Evolutionary conservation across 2,888 invertebrate genomes (phyloP), one percentile per base, ranked within the genome.

Genomic region (Brenthis ino): DNA sequence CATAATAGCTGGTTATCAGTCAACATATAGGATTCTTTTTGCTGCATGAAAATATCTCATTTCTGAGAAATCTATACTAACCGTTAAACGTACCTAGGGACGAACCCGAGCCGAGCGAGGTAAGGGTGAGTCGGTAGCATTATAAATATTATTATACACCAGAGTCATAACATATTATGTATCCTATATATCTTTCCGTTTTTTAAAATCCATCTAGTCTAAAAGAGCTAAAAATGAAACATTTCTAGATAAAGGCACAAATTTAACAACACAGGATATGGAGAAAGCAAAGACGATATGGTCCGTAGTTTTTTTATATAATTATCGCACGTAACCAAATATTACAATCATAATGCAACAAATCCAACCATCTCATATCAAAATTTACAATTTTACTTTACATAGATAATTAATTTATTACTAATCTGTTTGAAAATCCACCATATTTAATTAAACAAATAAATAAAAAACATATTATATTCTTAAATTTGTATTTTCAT

Each of bases 401-500:
- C 20, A 37, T 37, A 54, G 20, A 54, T 63, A 37, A 43, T 14
- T 14, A 53, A n/a, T 16, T n/a, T 57, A 48, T 48, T 5, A 60
- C 20, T 50, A 28, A 28, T 63, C 33, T 20, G 51, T 63, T 16
- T 65, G 28, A 48, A 60, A 60, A 48, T 48, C 24, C 48, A 50
- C 28, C 11, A 63, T 43, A 43, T 11, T 43, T 43, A 43, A 43
- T 43, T 43, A 43, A 37, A 37, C 24, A 65, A 48, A 54, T 28
- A 65, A 72, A 73, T 65, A 72, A 72, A 72, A 71, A 65, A 16
- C 57, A 60, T 64, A n/a, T 67, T 80, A 83, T 86, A 86, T 83
- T 86, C 85, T 89, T 88, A 87, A 89, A 83, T 85, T 87, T 88
- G 84, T 90, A 85, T 87, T 86, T 85, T 87, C 78, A 84, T 85